Percentiles rank a stretch among this genome's conserved stretches.
Evolutionary conservation across 2,797 vertebrate species (phyloP).

Genomic region (Tenualosa ilisha): DNA sequence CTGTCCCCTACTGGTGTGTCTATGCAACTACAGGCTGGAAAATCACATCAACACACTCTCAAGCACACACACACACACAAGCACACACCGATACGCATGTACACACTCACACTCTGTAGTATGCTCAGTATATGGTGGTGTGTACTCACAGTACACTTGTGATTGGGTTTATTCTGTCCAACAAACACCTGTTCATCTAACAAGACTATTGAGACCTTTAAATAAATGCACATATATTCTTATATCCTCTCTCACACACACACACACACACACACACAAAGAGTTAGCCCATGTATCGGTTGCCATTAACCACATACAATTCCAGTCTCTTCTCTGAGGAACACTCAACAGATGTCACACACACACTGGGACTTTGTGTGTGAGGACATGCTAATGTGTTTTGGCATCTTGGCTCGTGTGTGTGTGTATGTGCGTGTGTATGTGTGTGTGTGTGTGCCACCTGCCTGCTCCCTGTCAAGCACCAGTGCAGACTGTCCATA

Average conservation of each 20-base stretch:
- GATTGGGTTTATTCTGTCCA: no score
- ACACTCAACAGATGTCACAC: not conserved
- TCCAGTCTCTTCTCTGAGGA: not conserved
- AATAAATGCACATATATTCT: slow-evolving; percentile 32
- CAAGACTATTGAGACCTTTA: no score
- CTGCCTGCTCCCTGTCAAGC: not conserved
- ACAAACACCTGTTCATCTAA: no score
- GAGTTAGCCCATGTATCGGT: not conserved
- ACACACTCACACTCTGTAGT: slow-evolving; percentile 38
- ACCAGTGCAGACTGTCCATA: not conserved
- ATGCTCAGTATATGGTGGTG: no score
- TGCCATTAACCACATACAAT: no score
- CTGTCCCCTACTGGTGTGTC: slow-evolving; percentile 76
- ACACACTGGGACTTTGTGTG: slow-evolving; percentile 27
- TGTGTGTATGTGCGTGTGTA: not conserved
- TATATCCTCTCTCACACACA: slow-evolving; percentile 40
- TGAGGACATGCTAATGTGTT: not conserved
- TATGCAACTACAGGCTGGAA: slow-evolving; percentile 67
- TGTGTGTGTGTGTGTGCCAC: not conserved
- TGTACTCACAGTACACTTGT: no score
- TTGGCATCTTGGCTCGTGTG: not conserved
- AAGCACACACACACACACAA: not conserved
- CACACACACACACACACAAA: slow-evolving; percentile 34
- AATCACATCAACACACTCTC: not conserved
- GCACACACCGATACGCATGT: slow-evolving; percentile 29